phyloP scores from a whole-genome alignment of 2,113 vertebrate species.

The Trogon surrucura region DNA sequence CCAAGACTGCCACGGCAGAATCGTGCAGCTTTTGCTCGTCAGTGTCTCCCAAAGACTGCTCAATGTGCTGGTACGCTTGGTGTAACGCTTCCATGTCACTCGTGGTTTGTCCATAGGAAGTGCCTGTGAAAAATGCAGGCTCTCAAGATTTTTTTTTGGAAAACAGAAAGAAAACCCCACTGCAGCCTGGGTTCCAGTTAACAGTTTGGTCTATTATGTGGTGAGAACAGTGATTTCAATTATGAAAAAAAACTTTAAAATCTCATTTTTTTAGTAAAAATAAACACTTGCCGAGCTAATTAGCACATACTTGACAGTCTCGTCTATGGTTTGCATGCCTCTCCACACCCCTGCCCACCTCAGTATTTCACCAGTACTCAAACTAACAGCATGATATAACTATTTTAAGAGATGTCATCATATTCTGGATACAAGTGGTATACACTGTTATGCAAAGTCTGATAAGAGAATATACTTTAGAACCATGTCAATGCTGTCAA shows the following conservation, averaged over 20 bases:
- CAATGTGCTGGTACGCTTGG: slow-evolving; percentile 83
- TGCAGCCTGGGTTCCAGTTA: not conserved
- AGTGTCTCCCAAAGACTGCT: slow-evolving; percentile 74
- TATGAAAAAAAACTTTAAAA: not conserved
- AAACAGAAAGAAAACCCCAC: not conserved
- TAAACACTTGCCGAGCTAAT: not conserved
- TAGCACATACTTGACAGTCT: not conserved
- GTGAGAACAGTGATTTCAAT: not conserved
- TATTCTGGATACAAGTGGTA: not conserved
- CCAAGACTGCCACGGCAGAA: not conserved
- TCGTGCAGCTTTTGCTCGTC: slow-evolving; percentile 47
- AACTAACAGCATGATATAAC: not conserved
- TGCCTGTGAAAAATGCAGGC: slow-evolving; percentile 49
- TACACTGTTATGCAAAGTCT: not conserved
- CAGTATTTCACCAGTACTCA: not conserved
- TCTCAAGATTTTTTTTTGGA: not conserved
- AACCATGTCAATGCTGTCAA: not conserved
- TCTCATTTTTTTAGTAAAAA: not conserved
- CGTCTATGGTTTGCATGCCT: not conserved
- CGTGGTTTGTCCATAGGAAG: slow-evolving; percentile 76
- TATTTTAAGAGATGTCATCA: not conserved
- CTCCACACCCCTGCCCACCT: not conserved
- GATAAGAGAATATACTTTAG: not conserved
- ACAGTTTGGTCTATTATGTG: not conserved
- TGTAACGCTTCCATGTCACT: slow-evolving; percentile 88